Evolutionary conservation across 1,140 invertebrate genomes (phyloP), one percentile per base, ranked within the genome.

Genomic region (Diorhabda carinulata): DNA sequence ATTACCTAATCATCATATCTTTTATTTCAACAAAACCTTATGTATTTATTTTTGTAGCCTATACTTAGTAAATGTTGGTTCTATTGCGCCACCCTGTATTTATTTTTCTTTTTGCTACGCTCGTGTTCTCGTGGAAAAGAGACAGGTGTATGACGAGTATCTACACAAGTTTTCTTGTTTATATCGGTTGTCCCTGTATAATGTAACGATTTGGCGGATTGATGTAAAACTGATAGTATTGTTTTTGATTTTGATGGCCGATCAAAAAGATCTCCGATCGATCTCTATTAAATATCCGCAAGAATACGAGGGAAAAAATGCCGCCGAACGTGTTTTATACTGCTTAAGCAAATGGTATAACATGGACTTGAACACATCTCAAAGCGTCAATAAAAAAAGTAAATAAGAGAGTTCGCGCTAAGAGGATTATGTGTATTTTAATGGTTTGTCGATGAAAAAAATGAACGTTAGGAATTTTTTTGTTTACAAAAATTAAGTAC

Each of bases 211-310:
- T 66, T 63, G 61, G 59, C 57, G 59, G 71, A 72, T 70, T 67
- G 71, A 72, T 72, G 68, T 70, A 67, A 72, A 72, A 60, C 68
- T 25, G 71, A 72, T 72, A 72, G 71, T 67, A 72, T 72, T 72
- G 70, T 72, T 67, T 61, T 60, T 72, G 70, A 69, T 67, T 61
- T 60, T 67, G 66, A 67, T 67, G 10, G 66, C 25, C 41, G 59
- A 67, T 52, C 47, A 52, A 52, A 52, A 8, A 6, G 47, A 52
- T 52, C 47, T 25, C 25, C 6, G n/a, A 0, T n/a, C 47, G 47
- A 52, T 67, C 66, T 67, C 41, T 67, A 67, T 68, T 68, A 62
- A 68, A 62, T 40, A 62, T n/a, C 5, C 60, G 60, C 10, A 25
- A 25, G 25, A 25, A 25, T 25, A 25, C 25, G 25, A 25, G 25